These are phyloP conservation scores for Dermatemys mawii DNA, from an alignment of 2,113 vertebrate species.

Conservation along the genomic window DNA sequence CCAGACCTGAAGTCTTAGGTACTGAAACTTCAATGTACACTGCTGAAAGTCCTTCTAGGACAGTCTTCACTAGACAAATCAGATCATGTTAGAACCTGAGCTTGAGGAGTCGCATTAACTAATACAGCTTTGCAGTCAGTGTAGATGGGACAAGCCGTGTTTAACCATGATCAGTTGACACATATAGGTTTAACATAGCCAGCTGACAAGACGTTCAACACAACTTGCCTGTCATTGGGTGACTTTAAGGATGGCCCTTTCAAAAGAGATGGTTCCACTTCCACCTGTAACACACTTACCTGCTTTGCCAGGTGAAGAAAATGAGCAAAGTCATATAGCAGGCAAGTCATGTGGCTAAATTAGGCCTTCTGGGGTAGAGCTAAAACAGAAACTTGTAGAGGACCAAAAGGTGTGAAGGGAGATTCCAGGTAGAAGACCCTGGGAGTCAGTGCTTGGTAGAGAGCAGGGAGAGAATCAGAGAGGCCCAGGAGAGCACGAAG, in stretches of 20 bases:
- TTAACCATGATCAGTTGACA: background rate
- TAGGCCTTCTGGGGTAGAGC: background rate
- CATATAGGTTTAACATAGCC: background rate
- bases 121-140: background rate
- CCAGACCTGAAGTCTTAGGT: too few species aligned
- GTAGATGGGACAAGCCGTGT: background rate
- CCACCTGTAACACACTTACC: background rate
- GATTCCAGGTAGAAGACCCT: background rate
- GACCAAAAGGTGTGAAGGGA: background rate
- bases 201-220: background rate
- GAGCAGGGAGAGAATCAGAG: background rate
- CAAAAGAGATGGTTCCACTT: background rate
- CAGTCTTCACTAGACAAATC: background rate
- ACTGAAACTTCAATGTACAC: background rate
- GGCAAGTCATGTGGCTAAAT: background rate
- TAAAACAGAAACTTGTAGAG: background rate
- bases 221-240: background rate
- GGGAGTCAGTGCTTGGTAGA: background rate
- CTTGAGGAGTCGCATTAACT: background rate
- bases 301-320: background rate
- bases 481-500: background rate
- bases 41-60: rapidly evolving
- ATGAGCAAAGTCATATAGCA: background rate
- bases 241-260: background rate
- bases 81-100: background rate